Conservation (phyloP, 2,113 vertebrate genomes). For the Galeopterus variegatus region DNA sequence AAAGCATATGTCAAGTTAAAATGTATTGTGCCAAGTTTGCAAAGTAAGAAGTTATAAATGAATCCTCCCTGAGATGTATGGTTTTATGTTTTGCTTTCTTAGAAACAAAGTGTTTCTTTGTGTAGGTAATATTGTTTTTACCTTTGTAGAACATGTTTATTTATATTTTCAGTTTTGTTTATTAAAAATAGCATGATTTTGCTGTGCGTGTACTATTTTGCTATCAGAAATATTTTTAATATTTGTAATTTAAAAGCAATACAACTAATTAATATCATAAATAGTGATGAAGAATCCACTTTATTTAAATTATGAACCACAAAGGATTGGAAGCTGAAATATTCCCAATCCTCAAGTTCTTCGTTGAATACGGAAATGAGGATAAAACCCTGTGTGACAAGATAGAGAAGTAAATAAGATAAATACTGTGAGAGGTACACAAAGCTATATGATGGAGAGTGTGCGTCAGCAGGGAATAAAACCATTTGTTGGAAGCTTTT, state of each 20-base stretch:
- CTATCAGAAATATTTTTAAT: slow-evolving; percentile 56
- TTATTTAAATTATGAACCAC: background rate
- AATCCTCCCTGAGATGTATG: background rate
- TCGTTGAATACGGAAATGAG: background rate
- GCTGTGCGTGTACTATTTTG: slow-evolving; percentile 34
- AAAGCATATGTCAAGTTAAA: slow-evolving; percentile 31
- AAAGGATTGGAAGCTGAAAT: background rate
- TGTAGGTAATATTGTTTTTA: background rate
- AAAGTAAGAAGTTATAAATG: slow-evolving; percentile 3
- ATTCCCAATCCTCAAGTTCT: background rate
- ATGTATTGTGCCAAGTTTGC: background rate
- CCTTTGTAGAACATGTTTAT: slow-evolving; percentile 78
- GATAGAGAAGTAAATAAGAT: background rate
- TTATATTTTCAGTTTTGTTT: slow-evolving; percentile 76
- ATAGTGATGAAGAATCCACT: background rate
- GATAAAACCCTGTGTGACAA: background rate
- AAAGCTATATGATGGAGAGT: background rate
- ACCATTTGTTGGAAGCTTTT: background rate
- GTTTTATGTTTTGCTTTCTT: slow-evolving; percentile 41
- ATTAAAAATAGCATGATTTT: slow-evolving; percentile 67
- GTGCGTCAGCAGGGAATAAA: background rate
- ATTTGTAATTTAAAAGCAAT: slow-evolving; percentile 59
- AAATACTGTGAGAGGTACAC: background rate
- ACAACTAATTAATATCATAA: slow-evolving; percentile 2
- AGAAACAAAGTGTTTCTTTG: background rate